A percentile compares a stretch with the other conserved stretches of the same genome.
These are phyloP conservation scores for Cynodonichthys magdalenae DNA, from an alignment of 2,797 vertebrate genomes.

Conservation along the genomic window DNA sequence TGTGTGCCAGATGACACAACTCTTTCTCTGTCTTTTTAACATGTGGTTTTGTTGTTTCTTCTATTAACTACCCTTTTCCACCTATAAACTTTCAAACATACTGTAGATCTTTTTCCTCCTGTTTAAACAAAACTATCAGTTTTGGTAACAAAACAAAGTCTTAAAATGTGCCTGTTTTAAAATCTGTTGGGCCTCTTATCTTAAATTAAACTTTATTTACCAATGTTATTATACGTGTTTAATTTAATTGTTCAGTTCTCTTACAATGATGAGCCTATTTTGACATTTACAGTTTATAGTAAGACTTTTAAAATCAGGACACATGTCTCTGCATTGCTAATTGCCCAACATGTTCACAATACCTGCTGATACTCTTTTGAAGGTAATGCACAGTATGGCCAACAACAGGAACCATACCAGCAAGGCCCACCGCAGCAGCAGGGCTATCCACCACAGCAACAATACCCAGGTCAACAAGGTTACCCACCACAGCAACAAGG, in stretches of 20 bases:
- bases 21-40: conserved; percentile 65
- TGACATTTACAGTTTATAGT: neutral
- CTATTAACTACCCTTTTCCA: conserved; percentile 63
- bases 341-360: conserved; percentile 34
- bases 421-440: conserved; percentile 95
- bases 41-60: conserved; percentile 47
- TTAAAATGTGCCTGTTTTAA: conserved; percentile 8
- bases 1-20: conserved; percentile 18
- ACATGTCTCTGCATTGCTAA: conserved; percentile 9
- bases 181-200: neutral
- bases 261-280: no score
- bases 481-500: conserved; percentile 96
- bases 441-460: conserved; percentile 92
- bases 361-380: conserved; percentile 67
- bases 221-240: no score
- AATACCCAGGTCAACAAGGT: conserved; percentile 91
- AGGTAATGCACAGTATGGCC: conserved; percentile 95
- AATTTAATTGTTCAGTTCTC: no score
- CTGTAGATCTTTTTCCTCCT: conserved; percentile 6
- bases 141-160: neutral
- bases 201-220: no score
- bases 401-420: conserved; percentile 96
- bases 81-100: conserved; percentile 73
- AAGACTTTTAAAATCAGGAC: neutral
- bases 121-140: neutral